Evolutionary conservation across 2,888 invertebrate species (phyloP), one percentile per base, ranked within the genome.

Genomic region (Halictus ligatus): DNA sequence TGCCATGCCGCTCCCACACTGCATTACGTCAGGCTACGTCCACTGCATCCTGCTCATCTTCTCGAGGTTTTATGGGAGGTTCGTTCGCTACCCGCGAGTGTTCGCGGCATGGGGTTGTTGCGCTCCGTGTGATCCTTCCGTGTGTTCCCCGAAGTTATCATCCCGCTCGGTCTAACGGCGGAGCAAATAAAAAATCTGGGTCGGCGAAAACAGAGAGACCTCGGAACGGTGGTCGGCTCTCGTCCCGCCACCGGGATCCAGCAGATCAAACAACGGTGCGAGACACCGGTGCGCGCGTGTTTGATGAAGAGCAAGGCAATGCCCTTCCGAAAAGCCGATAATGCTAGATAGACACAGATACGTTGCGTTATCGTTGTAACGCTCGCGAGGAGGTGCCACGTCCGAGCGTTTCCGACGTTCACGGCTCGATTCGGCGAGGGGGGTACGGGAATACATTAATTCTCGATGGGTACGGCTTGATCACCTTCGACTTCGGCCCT

Each of bases 1-100:
- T 88, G 87, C 77, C 75, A 82, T 87, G 90, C 90, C 92, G 91
- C 93, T 93, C 92, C 93, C 93, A 93, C 92, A 93, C 90, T 84
- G 88, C 92, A 90, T 93, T 92, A 92, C 93, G 92, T 93, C 93
- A 92, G 91, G 89, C 89, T 82, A 88, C 86, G 88, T 89, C 88
- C 86, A 83, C 86, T 71, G 86, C 86, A 84, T 83, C 87, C 87
- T 81, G 82, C 84, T 83, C 87, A 79, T 89, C 85, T 86, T 81
- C 81, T 74, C 84, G 74, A 76, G 81, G 84, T 86, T 89, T 87
- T 83, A 84, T 74, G 84, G 77, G 76, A 64, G 83, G 80, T 81
- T 64, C 81, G 78, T 80, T 83, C 48, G 50, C 82, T 87, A 78
- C 79, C 81, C 79, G 83, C 35, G 71, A 58, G 69, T 43, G 18